Evolutionary conservation across 2,113 vertebrate species (phyloP), one percentile per base, ranked within the genome.

Genomic region (Melanerpes formicivorus): DNA sequence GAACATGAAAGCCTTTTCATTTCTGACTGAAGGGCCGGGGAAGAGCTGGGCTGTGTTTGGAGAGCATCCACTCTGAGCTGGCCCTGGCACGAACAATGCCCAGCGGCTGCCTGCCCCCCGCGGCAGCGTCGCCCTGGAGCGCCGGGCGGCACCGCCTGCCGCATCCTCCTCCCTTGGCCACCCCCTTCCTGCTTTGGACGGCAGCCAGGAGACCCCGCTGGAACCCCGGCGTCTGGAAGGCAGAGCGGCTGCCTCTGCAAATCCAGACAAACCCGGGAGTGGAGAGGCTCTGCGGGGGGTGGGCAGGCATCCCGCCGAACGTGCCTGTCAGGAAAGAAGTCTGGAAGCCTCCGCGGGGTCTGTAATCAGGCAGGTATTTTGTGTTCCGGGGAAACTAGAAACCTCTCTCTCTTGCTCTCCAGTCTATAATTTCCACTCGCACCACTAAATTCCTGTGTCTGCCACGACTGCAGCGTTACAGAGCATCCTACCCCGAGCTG

Each of bases 1-100:
- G 95, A 74, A 91, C 90, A 88, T 90, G 96, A 95, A 95, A 95
- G 92, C 58, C 88, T 94, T 94, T 93, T 83, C 90, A 69, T 55
- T 84, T 26, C 90, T 54, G 86, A 60, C 90, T 84, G 92, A 78
- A 62, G 90, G 83, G 93, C 92, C 4, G 9, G 87, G 70, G 87
- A 58, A 88, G 90, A 90, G 86, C 27, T 0, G 1, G 48, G 80
- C 77, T 81, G 40, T 37, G 77, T 69, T 93, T 42, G 15, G 87
- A 94, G 96, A 63, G 65, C 90, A 27, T 59, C 69, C 84, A 37
- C 86, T 79, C 37, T 3, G 59, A 87, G 92, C 95, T 9, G 4
- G 73, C 37, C 66, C 86, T 25, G 58, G 80, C 88, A 73, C 0
- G 5, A 58, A 42, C 88, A 79, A 27, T 40, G 23, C 64, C 22